Conservation (phyloP, 2,797 vertebrate genomes). For the Amniataba percoides region DNA sequence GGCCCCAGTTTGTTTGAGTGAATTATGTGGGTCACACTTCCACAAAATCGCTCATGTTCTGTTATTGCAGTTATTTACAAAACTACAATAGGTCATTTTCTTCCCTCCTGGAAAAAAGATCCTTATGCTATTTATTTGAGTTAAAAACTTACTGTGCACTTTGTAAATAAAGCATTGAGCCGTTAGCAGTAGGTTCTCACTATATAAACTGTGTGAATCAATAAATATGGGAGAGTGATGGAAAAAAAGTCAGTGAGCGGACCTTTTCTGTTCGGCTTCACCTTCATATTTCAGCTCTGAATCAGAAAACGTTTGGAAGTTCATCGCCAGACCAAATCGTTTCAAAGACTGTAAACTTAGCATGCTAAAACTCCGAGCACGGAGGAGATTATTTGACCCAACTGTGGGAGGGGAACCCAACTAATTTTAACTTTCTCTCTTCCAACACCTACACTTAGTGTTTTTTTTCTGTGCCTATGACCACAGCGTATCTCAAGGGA, state of each 20-base stretch:
- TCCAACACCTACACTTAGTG: slow-evolving; percentile 21
- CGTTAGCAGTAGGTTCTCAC: slow-evolving; percentile 1
- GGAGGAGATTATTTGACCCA: slow-evolving; percentile 1
- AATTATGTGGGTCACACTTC: slow-evolving; percentile 46
- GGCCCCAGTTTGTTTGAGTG: slow-evolving; percentile 34
- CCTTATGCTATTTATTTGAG: not conserved
- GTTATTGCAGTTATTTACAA: slow-evolving; percentile 30
- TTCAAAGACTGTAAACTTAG: slow-evolving; percentile 11
- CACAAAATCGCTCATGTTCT: slow-evolving; percentile 24
- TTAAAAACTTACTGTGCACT: not conserved
- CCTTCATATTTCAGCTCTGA: slow-evolving; percentile 3
- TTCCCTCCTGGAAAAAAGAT: not conserved
- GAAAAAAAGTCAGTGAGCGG: not conserved
- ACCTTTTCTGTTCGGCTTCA: slow-evolving; percentile 11
- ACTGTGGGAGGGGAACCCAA: slow-evolving; percentile 6
- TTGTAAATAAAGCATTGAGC: not conserved
- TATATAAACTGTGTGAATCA: not conserved
- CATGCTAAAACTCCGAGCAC: not conserved
- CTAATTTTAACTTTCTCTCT: slow-evolving; percentile 29
- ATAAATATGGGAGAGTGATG: not conserved
- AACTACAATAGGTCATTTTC: slow-evolving; percentile 24
- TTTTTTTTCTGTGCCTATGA: slow-evolving; percentile 6
- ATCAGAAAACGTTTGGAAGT: slow-evolving; percentile 3
- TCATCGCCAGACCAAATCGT: slow-evolving; percentile 5
- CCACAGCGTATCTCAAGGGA: not conserved